phyloP scores from a whole-genome alignment of 1,140 invertebrate genomes.

The Lineus longissimus region DNA sequence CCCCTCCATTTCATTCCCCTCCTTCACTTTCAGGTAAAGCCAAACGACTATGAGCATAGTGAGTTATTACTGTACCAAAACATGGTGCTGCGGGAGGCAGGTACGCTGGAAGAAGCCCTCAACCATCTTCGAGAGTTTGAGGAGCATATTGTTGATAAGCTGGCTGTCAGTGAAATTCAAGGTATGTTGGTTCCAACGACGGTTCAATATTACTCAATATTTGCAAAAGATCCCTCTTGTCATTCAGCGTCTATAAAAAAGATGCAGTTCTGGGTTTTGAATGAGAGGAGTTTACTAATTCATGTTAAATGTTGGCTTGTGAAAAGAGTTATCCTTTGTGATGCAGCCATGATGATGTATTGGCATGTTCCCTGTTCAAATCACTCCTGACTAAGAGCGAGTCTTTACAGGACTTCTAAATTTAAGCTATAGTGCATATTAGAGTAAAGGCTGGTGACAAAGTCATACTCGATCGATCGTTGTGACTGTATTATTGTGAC shows the following conservation, averaged over 20 bases:
- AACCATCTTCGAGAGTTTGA: constrained; percentile 82
- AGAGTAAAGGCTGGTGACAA: no score
- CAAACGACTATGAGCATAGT: constrained; percentile 89
- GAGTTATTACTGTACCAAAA: constrained; percentile 96
- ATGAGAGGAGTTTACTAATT: no score
- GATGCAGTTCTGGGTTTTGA: not conserved
- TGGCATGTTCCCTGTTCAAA: no score
- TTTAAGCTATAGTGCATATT: no score
- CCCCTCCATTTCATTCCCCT: no score
- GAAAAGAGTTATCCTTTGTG: no score
- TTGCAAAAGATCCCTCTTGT: not conserved
- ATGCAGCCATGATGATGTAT: no score
- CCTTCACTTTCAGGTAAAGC: constrained; percentile 47
- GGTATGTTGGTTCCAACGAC: constrained; percentile 53
- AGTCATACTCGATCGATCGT: no score
- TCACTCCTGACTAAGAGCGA: no score
- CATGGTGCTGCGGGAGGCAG: constrained; percentile 90
- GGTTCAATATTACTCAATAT: not conserved
- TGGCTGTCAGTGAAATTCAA: constrained; percentile 84
- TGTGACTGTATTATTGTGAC: not conserved
- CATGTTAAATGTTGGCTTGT: no score
- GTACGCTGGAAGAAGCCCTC: constrained; percentile 75
- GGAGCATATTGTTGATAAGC: constrained; percentile 87
- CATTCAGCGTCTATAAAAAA: constrained; percentile 12
- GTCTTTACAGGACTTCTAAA: no score